Conservation (phyloP, 2,113 vertebrate genomes). For the Pseudonaja textilis region DNA sequence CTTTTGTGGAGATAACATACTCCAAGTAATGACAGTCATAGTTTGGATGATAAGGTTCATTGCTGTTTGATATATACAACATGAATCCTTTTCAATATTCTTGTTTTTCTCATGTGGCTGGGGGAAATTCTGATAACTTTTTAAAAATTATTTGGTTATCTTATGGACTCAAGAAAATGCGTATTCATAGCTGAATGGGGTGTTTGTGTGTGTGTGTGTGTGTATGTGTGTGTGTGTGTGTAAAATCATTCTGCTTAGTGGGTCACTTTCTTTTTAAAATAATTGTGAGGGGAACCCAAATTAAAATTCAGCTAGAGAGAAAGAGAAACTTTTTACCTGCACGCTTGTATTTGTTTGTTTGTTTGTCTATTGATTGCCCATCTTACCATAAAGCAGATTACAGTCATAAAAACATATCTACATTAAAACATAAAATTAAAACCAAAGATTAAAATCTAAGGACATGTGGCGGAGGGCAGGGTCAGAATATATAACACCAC, state of each 20-base stretch:
- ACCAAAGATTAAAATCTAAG: background rate
- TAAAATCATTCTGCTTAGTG: background rate
- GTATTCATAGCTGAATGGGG: background rate
- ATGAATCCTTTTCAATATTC: slow-evolving; percentile 20
- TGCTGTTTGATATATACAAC: slow-evolving; percentile 42
- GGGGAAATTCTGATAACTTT: background rate
- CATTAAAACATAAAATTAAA: background rate
- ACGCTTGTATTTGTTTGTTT: background rate
- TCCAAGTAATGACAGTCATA: slow-evolving; percentile 40
- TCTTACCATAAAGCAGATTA: background rate
- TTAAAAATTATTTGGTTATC: background rate
- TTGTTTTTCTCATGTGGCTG: background rate
- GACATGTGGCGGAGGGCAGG: background rate
- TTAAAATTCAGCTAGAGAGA: background rate
- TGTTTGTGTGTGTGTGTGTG: too few relatives aligned
- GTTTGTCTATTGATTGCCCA: background rate
- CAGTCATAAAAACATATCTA: background rate
- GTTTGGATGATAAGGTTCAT: slow-evolving; percentile 26
- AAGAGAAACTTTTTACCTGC: background rate
- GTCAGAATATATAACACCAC: background rate
- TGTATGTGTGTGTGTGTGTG: too few relatives aligned
- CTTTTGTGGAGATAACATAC: slow-evolving; percentile 50
- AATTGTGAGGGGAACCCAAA: background rate
- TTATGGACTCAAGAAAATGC: background rate
- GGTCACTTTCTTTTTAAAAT: background rate